These are phyloP conservation scores for Eilema depressum DNA, from an alignment of 2,888 invertebrate genomes.

Conservation along the genomic window DNA sequence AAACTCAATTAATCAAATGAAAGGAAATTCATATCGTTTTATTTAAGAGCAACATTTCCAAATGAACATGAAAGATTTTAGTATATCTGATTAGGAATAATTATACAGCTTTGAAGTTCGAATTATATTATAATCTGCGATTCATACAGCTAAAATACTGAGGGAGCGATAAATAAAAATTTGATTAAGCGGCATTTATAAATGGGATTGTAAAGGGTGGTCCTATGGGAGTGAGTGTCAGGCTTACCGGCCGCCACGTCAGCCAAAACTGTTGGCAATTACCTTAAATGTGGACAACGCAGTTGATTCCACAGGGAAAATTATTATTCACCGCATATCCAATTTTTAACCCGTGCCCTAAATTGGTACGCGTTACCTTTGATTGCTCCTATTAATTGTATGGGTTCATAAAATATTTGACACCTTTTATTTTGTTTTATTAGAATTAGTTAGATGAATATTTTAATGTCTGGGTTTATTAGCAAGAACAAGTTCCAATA, in stretches of 20 bases:
- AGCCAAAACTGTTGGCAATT: constrained; percentile 85
- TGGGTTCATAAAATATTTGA: constrained; percentile 43
- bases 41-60: constrained; percentile 1
- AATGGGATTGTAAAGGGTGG: constrained; percentile 84
- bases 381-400: constrained; percentile 72
- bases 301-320: constrained; percentile 80
- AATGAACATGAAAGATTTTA: constrained; percentile 10
- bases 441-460: too few species aligned
- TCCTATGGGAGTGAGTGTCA: constrained; percentile 80
- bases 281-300: constrained; percentile 86
- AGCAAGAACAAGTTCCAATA: too few species aligned
- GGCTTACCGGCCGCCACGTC: constrained; percentile 80
- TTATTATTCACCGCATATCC: constrained; percentile 84
- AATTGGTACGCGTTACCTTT: constrained; percentile 74
- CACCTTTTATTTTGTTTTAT: constrained; percentile 23
- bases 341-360: constrained; percentile 77
- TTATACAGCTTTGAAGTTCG: constrained; percentile 43
- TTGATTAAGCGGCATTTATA: constrained; percentile 83
- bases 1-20: background rate
- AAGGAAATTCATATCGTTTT: background rate
- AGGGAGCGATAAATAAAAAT: constrained; percentile 75
- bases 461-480: too few species aligned
- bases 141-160: constrained; percentile 52
- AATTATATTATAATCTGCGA: constrained; percentile 43
- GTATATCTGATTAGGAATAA: constrained; percentile 43